These are phyloP conservation scores for Lasaia peninsularis DNA, from an alignment of 1,140 invertebrate species.

Conservation along the genomic window DNA sequence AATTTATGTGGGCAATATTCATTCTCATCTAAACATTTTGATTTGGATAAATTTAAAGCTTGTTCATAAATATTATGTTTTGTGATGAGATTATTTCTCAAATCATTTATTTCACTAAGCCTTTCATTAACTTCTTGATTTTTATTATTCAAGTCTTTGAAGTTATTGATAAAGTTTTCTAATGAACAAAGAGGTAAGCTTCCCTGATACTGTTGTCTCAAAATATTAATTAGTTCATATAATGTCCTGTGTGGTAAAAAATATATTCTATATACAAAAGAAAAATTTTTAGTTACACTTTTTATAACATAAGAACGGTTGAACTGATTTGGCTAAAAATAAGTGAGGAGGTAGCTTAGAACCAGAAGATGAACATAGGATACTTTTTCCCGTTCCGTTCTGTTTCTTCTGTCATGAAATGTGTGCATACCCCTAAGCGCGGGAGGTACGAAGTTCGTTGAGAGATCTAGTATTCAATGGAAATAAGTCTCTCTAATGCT, in stretches of 20 bases:
- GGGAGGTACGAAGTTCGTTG: no score
- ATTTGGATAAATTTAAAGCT: conserved; percentile 46
- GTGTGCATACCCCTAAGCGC: no score
- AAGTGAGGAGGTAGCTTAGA: no score
- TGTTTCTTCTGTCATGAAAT: no score
- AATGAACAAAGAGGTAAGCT: conserved; percentile 52
- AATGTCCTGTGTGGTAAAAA: conserved; percentile 48
- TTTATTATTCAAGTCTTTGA: conserved; percentile 49
- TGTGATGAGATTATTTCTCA: conserved; percentile 46
- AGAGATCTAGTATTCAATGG: no score
- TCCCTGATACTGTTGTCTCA: conserved; percentile 67
- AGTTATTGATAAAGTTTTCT: conserved; percentile 54
- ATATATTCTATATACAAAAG: neutral
- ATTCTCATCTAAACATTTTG: conserved; percentile 44
- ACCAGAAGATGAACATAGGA: no score
- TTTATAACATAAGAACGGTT: no score
- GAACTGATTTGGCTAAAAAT: no score
- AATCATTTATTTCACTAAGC: conserved; percentile 54
- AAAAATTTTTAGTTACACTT: no score
- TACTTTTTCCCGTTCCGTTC: no score
- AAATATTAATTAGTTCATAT: conserved; percentile 49
- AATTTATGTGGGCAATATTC: conserved; percentile 58
- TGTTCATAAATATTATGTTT: conserved; percentile 61
- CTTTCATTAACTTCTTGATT: conserved; percentile 44
- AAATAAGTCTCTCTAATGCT: no score